Conservation (phyloP, 2,888 invertebrate species). For the Spicauda simplicius region DNA sequence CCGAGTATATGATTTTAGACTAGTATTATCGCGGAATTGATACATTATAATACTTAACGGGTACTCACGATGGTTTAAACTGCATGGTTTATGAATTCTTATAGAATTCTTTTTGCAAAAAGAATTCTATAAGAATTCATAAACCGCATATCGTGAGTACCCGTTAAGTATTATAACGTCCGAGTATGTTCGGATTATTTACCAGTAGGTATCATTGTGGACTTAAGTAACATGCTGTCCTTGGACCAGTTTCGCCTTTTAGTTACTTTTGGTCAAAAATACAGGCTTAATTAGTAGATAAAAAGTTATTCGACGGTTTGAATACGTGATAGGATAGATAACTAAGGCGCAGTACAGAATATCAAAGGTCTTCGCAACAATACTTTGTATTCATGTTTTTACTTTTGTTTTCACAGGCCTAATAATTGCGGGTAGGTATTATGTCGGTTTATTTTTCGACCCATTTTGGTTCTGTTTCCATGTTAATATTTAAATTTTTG, state of each 20-base stretch:
- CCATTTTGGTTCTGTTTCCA: background rate
- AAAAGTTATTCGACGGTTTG: slow-evolving; percentile 3
- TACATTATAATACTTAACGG: too few species aligned
- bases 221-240: background rate
- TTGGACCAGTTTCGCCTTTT: background rate
- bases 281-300: background rate
- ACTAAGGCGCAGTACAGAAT: background rate
- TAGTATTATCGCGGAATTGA: too few species aligned
- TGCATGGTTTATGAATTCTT: too few species aligned
- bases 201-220: too few species aligned
- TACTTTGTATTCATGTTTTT: slow-evolving; percentile 3
- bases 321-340: background rate
- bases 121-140: too few species aligned
- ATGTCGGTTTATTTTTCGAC: background rate
- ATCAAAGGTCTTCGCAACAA: slow-evolving; percentile 1
- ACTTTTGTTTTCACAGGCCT: slow-evolving; percentile 1
- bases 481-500: background rate
- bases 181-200: too few species aligned
- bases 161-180: too few species aligned
- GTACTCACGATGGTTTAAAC: too few species aligned
- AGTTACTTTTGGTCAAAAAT: background rate
- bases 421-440: background rate
- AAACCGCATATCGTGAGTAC: too few species aligned
- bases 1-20: too few species aligned
- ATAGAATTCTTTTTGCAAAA: too few species aligned